Conservation (phyloP, 2,888 invertebrate species). For the Nebria salina region DNA sequence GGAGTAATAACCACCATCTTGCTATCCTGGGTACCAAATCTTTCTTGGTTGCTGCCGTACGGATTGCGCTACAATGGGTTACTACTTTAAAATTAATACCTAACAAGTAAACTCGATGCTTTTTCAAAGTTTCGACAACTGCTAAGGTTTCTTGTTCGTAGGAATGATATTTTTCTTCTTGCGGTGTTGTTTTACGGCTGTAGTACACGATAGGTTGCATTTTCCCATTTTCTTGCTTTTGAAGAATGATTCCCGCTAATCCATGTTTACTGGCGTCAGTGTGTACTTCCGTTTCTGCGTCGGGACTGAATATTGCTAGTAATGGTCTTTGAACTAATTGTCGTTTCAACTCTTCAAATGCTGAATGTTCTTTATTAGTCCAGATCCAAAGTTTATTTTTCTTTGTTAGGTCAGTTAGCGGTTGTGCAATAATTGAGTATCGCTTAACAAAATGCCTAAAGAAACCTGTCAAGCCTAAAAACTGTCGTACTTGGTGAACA, state of each 20-base stretch:
- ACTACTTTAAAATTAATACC: slow-evolving; percentile 53
- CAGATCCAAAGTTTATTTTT: slow-evolving; percentile 41
- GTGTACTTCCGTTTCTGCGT: slow-evolving; percentile 50
- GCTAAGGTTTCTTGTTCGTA: slow-evolving; percentile 58
- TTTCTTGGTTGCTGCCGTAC: slow-evolving; percentile 47
- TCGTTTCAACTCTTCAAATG: slow-evolving; percentile 23
- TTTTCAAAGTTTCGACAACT: slow-evolving; percentile 54
- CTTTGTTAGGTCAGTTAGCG: slow-evolving; percentile 31
- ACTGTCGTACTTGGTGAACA: slow-evolving; percentile 38
- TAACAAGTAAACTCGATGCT: slow-evolving; percentile 56
- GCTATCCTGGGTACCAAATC: slow-evolving; percentile 48
- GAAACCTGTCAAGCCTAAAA: slow-evolving; percentile 14
- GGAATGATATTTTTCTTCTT: slow-evolving; percentile 55
- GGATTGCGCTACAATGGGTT: slow-evolving; percentile 51
- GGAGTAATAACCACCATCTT: slow-evolving; percentile 49
- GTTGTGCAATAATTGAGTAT: slow-evolving; percentile 21
- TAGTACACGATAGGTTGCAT: slow-evolving; percentile 54
- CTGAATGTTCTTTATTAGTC: neutral
- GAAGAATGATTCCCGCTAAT: slow-evolving; percentile 53
- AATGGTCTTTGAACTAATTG: slow-evolving; percentile 36
- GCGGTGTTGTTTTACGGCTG: slow-evolving; percentile 53
- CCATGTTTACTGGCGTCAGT: slow-evolving; percentile 53
- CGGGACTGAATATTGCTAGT: slow-evolving; percentile 45
- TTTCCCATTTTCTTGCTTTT: slow-evolving; percentile 49
- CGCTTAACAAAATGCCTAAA: slow-evolving; percentile 19